Percentiles rank a stretch among this genome's conserved stretches.
Conservation (phyloP, 2,888 invertebrate species). For the Pecten maximus region DNA sequence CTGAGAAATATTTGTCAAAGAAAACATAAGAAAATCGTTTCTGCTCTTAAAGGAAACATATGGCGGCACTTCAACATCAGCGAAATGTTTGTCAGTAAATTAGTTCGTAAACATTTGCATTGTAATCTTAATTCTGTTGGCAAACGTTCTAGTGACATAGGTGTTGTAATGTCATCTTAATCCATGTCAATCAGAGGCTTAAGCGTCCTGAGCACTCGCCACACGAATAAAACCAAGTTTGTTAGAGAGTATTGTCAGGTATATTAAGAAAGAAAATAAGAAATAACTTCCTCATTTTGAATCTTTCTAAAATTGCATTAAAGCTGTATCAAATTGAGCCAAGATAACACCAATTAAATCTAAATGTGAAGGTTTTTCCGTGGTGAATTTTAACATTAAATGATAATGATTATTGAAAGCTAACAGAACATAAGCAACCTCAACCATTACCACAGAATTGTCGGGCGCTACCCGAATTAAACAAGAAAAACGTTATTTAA, state of each 20-base stretch:
- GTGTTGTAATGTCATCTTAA: conserved; percentile 13
- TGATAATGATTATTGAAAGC: not conserved
- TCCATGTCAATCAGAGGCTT: conserved; percentile 30
- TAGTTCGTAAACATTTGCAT: conserved; percentile 20
- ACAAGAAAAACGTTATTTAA: not conserved
- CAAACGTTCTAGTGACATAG: conserved; percentile 16
- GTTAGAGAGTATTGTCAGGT: not conserved
- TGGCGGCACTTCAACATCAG: not conserved
- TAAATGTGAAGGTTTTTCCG: not conserved
- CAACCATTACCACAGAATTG: not conserved
- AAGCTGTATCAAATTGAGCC: too few relatives aligned
- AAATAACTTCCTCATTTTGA: not conserved
- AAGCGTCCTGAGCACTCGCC: not conserved
- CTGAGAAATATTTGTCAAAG: conserved; percentile 5
- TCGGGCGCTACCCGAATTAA: not conserved
- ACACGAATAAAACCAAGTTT: not conserved
- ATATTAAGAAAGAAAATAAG: not conserved
- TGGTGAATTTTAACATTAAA: not conserved
- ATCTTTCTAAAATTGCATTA: too few relatives aligned
- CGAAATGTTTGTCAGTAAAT: conserved; percentile 13
- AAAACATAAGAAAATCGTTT: conserved; percentile 35
- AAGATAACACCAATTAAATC: too few relatives aligned
- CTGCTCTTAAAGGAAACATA: not conserved
- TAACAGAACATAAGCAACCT: not conserved
- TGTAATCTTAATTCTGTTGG: conserved; percentile 18